Base-by-base conservation (phyloP, 2,797 vertebrate species). In the Coregonus sp. region DNA sequence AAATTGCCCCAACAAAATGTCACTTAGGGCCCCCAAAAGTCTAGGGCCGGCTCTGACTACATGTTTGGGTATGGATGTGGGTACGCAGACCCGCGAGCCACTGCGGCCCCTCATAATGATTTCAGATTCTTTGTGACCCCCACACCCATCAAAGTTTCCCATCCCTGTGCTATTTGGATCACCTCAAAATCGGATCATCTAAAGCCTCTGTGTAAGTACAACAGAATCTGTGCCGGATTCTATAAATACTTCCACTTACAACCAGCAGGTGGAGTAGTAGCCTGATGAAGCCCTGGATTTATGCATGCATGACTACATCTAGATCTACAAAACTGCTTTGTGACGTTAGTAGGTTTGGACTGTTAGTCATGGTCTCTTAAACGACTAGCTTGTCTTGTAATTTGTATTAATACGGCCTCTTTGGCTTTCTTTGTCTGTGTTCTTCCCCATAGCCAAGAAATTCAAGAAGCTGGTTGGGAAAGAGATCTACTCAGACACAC, bases 391-490 rank as follows among this genome's bases (percentile, higher is more conserved):
- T 80, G 29, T 72, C 61, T 80, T 63, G 80, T 81, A 79, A 33
- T 56, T 79, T 67, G 82, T 82, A 80, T 47, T 83, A 50, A 82
- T 63, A 65, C 75, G 9, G 18, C 69, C 18, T 37, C 52, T 66
- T 65, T 56, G 31, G 56, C 71, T 81, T 47, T 70, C 72, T 40
- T 73, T 76, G 52, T 79, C 78, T 73, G 1, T 85, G 50, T 37
- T 29, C 52, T 80, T 16, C 91, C 69, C 87, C 59, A 75, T 81
- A 99, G 97, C 96, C 86, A 97, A 97, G 93, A 97, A 96, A 86
- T 99, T 96, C 88, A 95, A 92, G 87, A 98, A 97, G 85, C 95
- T 99, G 82, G 92, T 94, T 1, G 97, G 97, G 76, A 98, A 96
- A 85, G 97, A 98, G 87, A 96, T 96, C 89, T 96, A 95, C 90